A percentile compares a stretch with the other conserved stretches of the same genome.
These are phyloP conservation scores for Morpho deidamia DNA, from an alignment of 2,888 invertebrate species.

Conservation along the genomic window DNA sequence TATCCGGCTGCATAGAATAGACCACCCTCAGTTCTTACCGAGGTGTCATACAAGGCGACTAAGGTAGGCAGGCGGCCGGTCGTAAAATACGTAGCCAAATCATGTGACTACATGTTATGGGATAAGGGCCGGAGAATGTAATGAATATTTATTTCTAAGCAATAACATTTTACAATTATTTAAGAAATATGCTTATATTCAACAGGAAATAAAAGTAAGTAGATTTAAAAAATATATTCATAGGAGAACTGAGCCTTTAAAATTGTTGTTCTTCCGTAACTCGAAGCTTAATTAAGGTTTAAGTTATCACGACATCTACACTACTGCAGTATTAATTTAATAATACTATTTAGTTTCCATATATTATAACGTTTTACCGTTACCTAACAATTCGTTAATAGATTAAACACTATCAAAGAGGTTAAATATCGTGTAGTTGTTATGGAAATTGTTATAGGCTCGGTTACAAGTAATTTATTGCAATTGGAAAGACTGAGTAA, in stretches of 20 bases:
- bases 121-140: too few species aligned
- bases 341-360: slow-evolving; percentile 5
- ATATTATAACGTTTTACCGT: slow-evolving; percentile 12
- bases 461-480: slow-evolving; percentile 13
- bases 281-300: slow-evolving; percentile 13
- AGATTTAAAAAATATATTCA: neutral
- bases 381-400: slow-evolving; percentile 18
- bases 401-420: slow-evolving; percentile 18
- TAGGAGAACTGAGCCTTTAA: neutral
- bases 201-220: neutral
- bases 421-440: slow-evolving; percentile 22
- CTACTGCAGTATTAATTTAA: slow-evolving; percentile 6
- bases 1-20: too few species aligned
- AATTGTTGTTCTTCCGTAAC: slow-evolving; percentile 3
- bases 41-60: too few species aligned
- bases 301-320: slow-evolving; percentile 24
- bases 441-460: slow-evolving; percentile 27
- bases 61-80: too few species aligned
- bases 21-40: too few species aligned
- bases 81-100: too few species aligned
- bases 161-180: too few species aligned
- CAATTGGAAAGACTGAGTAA: too few species aligned
- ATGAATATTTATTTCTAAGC: too few species aligned
- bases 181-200: too few species aligned
- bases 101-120: too few species aligned